A percentile compares a stretch with the other conserved stretches of the same genome.
phyloP scores from a whole-genome alignment of 2,797 vertebrate genomes.

The Periophthalmus magnuspinnatus region DNA sequence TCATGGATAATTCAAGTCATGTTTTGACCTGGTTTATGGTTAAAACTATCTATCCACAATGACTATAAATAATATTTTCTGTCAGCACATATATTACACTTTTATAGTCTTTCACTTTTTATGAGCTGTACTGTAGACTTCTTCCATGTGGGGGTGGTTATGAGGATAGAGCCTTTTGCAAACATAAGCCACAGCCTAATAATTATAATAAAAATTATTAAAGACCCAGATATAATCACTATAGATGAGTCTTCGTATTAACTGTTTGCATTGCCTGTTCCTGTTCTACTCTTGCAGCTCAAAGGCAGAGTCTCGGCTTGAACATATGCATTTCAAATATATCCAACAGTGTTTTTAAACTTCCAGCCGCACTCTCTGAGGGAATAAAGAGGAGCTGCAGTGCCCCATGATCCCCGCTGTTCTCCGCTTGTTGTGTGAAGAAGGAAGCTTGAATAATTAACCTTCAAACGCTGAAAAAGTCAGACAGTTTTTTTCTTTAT shows the following conservation, averaged over 20 bases:
- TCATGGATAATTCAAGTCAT: too few species aligned
- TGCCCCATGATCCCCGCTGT: conserved; percentile 50
- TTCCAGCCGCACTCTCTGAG: conserved; percentile 68
- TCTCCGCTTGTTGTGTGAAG: conserved; percentile 50
- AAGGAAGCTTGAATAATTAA: conserved; percentile 73
- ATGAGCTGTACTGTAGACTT: too few species aligned
- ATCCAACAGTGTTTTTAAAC: conserved; percentile 69
- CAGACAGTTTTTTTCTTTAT: conserved; percentile 39
- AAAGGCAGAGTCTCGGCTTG: conserved; percentile 44
- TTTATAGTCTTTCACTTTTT: too few species aligned
- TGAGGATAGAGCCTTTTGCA: background rate
- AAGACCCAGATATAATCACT: conserved; percentile 25
- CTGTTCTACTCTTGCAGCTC: conserved; percentile 43
- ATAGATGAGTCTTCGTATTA: conserved; percentile 39
- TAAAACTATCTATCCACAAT: too few species aligned
- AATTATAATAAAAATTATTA: too few species aligned
- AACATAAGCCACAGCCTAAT: background rate
- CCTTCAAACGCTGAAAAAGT: conserved; percentile 56
- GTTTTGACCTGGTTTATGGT: too few species aligned
- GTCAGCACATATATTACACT: too few species aligned
- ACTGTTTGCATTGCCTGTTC: conserved; percentile 45
- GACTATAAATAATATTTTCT: too few species aligned
- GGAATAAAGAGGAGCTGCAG: conserved; percentile 66
- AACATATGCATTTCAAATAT: conserved; percentile 68
- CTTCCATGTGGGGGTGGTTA: background rate